Percentiles rank a stretch among this genome's conserved stretches.
Evolutionary conservation across 2,888 invertebrate genomes (phyloP).

Genomic region (Nematopogon swammerdamellus): DNA sequence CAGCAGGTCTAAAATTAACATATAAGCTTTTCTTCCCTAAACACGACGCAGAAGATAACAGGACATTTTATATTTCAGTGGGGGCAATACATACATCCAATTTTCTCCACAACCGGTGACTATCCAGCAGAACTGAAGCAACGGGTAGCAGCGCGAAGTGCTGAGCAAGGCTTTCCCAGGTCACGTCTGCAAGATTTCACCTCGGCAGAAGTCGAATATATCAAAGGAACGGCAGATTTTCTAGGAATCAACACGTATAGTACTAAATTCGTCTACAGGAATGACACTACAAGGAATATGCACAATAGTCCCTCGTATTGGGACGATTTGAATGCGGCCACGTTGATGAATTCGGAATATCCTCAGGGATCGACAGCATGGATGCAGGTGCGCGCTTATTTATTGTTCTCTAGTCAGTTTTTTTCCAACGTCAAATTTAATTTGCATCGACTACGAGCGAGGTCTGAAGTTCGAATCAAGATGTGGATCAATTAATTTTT

Average conservation of each 20-base stretch:
- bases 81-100: conserved; percentile 43
- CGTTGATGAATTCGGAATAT: no score
- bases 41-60: no score
- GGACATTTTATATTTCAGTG: no score
- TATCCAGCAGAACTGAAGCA: conserved; percentile 45
- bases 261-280: conserved; percentile 14
- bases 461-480: no score
- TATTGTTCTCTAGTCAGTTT: no score
- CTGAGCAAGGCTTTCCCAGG: conserved; percentile 29
- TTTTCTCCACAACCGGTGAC: conserved; percentile 44
- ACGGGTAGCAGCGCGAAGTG: conserved; percentile 37
- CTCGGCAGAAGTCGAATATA: conserved; percentile 39
- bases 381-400: no score
- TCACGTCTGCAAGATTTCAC: conserved; percentile 46
- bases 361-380: no score
- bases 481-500: no score
- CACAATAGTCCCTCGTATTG: conserved; percentile 10
- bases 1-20: no score
- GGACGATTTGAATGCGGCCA: conserved; percentile 6
- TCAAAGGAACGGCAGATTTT: conserved; percentile 64
- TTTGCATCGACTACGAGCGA: no score
- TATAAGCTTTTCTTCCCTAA: no score
- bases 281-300: conserved; percentile 6
- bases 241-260: conserved; percentile 70
- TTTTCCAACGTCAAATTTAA: no score